Base-by-base conservation (phyloP, 2,113 vertebrate genomes). In the Dicerorhinus sumatrensis region DNA sequence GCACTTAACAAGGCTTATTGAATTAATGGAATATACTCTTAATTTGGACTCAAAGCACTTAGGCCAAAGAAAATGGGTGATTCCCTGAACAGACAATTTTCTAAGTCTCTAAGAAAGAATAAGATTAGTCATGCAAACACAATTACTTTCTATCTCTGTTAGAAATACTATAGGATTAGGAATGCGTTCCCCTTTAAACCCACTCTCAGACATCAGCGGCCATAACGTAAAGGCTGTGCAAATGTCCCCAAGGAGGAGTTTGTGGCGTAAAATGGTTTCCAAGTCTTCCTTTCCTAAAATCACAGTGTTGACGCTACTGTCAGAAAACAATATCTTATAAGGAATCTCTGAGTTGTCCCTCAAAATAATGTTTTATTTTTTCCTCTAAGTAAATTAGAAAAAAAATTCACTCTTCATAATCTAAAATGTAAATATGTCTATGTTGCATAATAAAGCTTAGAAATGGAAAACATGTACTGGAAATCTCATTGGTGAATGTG, bases 71-170 rank as follows among this genome's bases (percentile, higher is more conserved):
- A 77, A 92, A 77, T 46, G 21, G 1, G 0, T 76, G 54, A 79
- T 39, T 94, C 4, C 14, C 14, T 79, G 42, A 85, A 77, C 9
- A 67, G 51, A 72, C 4, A 80, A 82, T 46, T 51, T 51, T 88
- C 27, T 27, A 81, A 56, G 18, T 81, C 18, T 93, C 23, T 51
- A 42, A 85, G 48, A 82, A 58, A 94, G 51, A 95, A 62, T 36
- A 31, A 36, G 3, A 3, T 42, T 65, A 39, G 4, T 56, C 85
- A 77, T 82, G 46, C 6, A 94, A 95, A 42, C 12, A 33, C 18
- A 93, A 81, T 93, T 93, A 81, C 73, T 96, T 95, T n/a, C 10
- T 62, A 69, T 39, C n/a, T 18, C 14, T 54, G 58, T 51, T 62
- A 88, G 54, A 96, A 91, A 82, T 85, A 29, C 8, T 75, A 33